phyloP scores from a whole-genome alignment of 2,888 invertebrate species.

The Incurvaria masculella region DNA sequence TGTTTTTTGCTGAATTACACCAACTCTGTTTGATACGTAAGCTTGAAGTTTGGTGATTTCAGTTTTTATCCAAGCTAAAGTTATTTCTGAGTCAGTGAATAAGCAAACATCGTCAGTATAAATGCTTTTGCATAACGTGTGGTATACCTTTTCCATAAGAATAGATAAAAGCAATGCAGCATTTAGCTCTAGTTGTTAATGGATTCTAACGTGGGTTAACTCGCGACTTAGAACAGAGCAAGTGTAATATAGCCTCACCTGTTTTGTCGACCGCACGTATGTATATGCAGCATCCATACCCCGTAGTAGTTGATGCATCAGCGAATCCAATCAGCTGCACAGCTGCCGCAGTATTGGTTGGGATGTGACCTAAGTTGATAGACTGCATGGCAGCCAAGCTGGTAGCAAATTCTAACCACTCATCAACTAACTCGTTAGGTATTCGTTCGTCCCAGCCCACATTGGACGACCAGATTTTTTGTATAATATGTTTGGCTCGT shows the following conservation, averaged over 20 bases:
- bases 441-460: conserved; percentile 10
- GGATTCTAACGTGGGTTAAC: conserved; percentile 4
- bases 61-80: conserved; percentile 15
- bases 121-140: conserved; percentile 7
- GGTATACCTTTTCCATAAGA: conserved; percentile 8
- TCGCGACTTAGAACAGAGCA: no score
- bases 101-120: conserved; percentile 9
- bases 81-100: conserved; percentile 16
- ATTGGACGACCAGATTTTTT: conserved; percentile 9
- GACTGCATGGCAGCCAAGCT: conserved; percentile 8
- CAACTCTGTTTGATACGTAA: conserved; percentile 16
- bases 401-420: conserved; percentile 8
- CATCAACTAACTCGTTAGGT: conserved; percentile 3
- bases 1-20: conserved; percentile 9
- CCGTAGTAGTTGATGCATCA: conserved; percentile 11
- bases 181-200: conserved; percentile 14
- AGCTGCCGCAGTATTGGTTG: neutral
- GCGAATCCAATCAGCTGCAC: conserved; percentile 12
- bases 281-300: conserved; percentile 14
- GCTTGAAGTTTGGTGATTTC: conserved; percentile 9
- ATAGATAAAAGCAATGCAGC: conserved; percentile 12
- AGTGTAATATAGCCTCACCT: no score
- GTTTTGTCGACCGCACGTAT: conserved; percentile 4
- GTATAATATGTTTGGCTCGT: conserved; percentile 10
- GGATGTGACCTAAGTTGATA: conserved; percentile 2